phyloP scores from a whole-genome alignment of 2,113 vertebrate species.

The Lepus europaeus region DNA sequence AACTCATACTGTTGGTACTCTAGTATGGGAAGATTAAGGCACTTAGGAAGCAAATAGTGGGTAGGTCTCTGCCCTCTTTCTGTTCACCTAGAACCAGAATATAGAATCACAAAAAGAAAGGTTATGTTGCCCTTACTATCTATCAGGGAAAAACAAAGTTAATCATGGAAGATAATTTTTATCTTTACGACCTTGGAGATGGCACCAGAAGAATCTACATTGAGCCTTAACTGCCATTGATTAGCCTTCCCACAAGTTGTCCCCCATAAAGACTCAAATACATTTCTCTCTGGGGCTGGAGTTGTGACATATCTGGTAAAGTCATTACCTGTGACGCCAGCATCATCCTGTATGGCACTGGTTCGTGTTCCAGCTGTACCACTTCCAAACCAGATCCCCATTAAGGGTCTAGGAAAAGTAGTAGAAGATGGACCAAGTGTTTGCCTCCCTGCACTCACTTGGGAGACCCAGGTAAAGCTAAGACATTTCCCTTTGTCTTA shows the following conservation, averaged over 20 bases:
- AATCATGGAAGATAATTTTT: not conserved
- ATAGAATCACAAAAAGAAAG: not conserved
- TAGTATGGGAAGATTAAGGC: not conserved
- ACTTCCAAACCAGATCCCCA: too few relatives aligned
- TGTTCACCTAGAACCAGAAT: not conserved
- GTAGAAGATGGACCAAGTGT: too few relatives aligned
- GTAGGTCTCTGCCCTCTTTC: not conserved
- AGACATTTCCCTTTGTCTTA: not conserved
- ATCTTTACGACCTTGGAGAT: not conserved
- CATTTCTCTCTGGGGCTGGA: too few relatives aligned
- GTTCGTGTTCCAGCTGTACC: too few relatives aligned
- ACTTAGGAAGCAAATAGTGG: not conserved
- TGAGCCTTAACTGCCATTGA: not conserved
- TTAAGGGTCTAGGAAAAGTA: too few relatives aligned
- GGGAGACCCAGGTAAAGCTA: too few relatives aligned
- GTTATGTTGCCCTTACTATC: accelerated
- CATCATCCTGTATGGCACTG: too few relatives aligned
- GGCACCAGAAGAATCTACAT: too few relatives aligned
- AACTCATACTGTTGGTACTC: not conserved
- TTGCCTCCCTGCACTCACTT: too few relatives aligned
- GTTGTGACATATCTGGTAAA: too few relatives aligned
- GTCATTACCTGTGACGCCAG: too few relatives aligned
- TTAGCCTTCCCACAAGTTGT: not conserved
- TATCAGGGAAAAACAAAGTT: not conserved
- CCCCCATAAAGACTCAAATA: not conserved